Percentiles rank a stretch among this genome's conserved stretches.
These are phyloP conservation scores for Corythucha ciliata DNA, from an alignment of 2,888 invertebrate genomes.

Conservation along the genomic window DNA sequence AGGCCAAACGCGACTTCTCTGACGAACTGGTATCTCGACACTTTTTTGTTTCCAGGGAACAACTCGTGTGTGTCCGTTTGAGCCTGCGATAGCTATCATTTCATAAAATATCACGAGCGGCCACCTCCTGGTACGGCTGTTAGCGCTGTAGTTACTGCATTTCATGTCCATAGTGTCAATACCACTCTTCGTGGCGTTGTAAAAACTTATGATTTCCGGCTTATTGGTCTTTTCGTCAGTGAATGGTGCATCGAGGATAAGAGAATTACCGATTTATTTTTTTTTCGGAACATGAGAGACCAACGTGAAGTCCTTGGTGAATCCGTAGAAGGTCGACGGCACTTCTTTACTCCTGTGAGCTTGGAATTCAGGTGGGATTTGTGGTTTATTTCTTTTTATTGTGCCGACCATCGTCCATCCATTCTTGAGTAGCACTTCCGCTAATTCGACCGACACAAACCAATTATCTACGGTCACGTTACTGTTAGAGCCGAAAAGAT, in stretches of 20 bases:
- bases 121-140: conserved; percentile 16
- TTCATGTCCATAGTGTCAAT: neutral
- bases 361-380: conserved; percentile 26
- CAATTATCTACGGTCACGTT: too few species aligned
- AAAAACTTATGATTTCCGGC: too few species aligned
- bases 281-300: conserved; percentile 25
- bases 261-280: conserved; percentile 22
- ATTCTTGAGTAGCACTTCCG: conserved; percentile 25
- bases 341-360: conserved; percentile 9
- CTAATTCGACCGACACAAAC: conserved; percentile 36
- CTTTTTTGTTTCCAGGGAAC: too few species aligned
- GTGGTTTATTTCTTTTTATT: conserved; percentile 24
- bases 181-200: neutral
- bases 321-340: conserved; percentile 20
- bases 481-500: too few species aligned
- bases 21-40: too few species aligned
- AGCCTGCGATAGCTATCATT: conserved; percentile 3
- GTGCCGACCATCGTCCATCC: conserved; percentile 23
- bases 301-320: conserved; percentile 24
- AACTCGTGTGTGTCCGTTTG: conserved; percentile 3
- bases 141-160: conserved; percentile 7
- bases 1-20: too few species aligned
- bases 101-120: conserved; percentile 12
- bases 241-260: conserved; percentile 25
- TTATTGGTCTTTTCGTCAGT: neutral